phyloP scores from a whole-genome alignment of 2,113 vertebrate species.

The Bos javanicus region DNA sequence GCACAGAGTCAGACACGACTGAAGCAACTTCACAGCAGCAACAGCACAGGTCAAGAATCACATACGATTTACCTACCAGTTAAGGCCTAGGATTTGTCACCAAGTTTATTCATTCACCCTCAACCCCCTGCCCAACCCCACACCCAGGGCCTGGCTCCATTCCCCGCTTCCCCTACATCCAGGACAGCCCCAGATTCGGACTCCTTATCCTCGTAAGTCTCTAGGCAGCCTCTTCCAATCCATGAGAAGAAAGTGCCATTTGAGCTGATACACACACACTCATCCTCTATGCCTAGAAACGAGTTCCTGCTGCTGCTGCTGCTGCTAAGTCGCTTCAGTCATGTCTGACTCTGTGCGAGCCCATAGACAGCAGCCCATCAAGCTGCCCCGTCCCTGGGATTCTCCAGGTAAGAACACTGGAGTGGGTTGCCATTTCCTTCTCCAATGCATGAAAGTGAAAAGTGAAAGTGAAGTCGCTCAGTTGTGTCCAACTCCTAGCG shows the following conservation, averaged over 20 bases:
- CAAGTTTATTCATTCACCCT: not conserved
- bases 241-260: not conserved
- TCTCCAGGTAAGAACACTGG: too few relatives aligned
- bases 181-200: not conserved
- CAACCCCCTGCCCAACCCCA: not conserved
- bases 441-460: too few relatives aligned
- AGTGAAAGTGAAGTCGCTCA: too few relatives aligned
- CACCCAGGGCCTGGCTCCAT: not conserved
- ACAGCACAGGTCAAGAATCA: not conserved
- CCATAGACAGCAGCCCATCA: too few relatives aligned
- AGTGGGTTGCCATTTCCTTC: too few relatives aligned
- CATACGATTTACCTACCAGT: not conserved
- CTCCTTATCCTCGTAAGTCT: not conserved
- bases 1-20: rapidly evolving
- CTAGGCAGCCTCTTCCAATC: not conserved
- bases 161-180: not conserved
- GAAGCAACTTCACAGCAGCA: too few relatives aligned
- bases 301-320: not conserved
- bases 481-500: too few relatives aligned
- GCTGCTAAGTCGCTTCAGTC: too few relatives aligned
- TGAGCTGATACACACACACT: not conserved
- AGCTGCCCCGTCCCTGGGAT: too few relatives aligned
- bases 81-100: not conserved
- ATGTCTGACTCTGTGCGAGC: too few relatives aligned
- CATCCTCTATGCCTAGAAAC: not conserved